Evolutionary conservation across 2,888 invertebrate species (phyloP).

Genomic region (Strigamia maritima): DNA sequence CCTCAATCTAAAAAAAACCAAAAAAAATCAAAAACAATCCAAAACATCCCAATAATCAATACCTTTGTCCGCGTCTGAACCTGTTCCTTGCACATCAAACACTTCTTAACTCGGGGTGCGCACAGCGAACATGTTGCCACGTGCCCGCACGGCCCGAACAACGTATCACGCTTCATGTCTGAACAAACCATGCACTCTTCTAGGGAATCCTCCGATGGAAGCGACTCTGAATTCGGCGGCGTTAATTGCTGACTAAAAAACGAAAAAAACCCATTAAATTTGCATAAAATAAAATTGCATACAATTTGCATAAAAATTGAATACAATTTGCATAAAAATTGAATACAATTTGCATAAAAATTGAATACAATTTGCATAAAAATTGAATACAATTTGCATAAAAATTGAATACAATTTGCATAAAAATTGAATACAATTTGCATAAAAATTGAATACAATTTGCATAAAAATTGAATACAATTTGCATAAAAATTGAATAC

Average conservation of each 20-base stretch:
- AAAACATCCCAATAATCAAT: constrained; percentile 45
- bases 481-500: too few relatives aligned
- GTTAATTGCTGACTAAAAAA: constrained; percentile 39
- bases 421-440: too few relatives aligned
- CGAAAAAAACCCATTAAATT: background rate
- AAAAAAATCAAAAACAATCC: constrained; percentile 36
- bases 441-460: too few relatives aligned
- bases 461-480: too few relatives aligned
- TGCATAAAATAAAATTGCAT: too few relatives aligned
- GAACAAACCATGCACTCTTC: constrained; percentile 95
- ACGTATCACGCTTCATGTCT: constrained; percentile 83
- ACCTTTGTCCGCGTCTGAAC: constrained; percentile 76
- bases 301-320: too few relatives aligned
- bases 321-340: too few relatives aligned
- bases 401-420: too few relatives aligned
- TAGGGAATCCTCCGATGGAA: constrained; percentile 57
- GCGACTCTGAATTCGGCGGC: constrained; percentile 45
- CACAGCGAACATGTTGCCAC: constrained; percentile 90
- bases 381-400: too few relatives aligned
- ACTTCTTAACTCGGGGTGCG: constrained; percentile 85
- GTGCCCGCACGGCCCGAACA: constrained; percentile 88
- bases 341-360: too few relatives aligned
- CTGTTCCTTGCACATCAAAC: constrained; percentile 83
- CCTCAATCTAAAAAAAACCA: constrained; percentile 69
- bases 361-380: too few relatives aligned